Conservation (phyloP, 1,140 invertebrate genomes). For the Cyclina sinensis region DNA sequence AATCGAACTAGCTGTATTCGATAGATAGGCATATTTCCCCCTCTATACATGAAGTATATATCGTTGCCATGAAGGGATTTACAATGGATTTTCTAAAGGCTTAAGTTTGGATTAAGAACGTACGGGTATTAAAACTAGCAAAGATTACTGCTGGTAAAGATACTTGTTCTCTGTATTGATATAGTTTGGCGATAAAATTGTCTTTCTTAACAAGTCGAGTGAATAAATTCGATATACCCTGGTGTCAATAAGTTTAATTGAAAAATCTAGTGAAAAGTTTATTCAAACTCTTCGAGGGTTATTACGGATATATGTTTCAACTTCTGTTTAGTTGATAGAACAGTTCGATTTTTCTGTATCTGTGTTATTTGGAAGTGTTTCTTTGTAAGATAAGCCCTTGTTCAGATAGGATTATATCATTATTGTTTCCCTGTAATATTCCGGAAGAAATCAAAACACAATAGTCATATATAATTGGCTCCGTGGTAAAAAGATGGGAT, state of each 20-base stretch:
- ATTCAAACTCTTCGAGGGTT: not conserved
- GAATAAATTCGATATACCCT: conserved; percentile 9
- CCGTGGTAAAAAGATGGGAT: not conserved
- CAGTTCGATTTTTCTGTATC: not conserved
- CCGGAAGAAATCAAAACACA: not conserved
- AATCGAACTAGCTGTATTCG: not conserved
- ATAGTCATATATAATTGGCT: not conserved
- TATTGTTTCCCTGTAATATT: not conserved
- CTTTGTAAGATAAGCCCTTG: not conserved
- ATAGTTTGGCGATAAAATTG: conserved; percentile 5
- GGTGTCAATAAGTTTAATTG: conserved; percentile 13
- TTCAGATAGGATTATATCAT: not conserved
- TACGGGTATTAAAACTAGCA: not conserved
- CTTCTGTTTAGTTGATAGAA: not conserved
- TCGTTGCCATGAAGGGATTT: conserved; percentile 17
- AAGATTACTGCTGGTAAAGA: not conserved
- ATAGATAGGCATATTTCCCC: not conserved
- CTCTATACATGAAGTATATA: conserved; percentile 7
- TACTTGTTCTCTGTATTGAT: conserved; percentile 22
- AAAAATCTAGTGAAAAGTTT: conserved; percentile 17
- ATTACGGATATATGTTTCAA: not conserved
- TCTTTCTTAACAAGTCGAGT: not conserved
- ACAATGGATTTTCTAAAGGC: conserved; percentile 41
- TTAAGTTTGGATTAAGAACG: conserved; percentile 16
- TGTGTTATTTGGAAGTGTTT: not conserved